Evolutionary conservation across 64 coral and sea anemone genomes (phyloP).

Genomic region (Platygyra sinensis): DNA sequence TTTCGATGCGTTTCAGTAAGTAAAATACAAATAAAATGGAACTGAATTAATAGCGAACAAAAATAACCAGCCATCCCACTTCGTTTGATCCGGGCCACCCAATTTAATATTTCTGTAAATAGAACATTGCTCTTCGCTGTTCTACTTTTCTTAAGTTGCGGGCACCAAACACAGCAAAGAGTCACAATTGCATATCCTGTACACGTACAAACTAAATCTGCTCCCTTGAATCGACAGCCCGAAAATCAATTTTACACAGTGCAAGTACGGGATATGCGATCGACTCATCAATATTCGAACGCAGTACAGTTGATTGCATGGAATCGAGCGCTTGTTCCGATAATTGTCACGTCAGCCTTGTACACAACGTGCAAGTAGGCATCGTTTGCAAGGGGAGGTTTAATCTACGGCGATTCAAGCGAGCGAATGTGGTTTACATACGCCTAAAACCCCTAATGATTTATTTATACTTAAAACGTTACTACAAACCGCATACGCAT

Average conservation of each 20-base stretch:
- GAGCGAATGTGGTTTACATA: constrained; percentile 51
- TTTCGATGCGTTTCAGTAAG: constrained; percentile 30
- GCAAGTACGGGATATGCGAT: background rate
- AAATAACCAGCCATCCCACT: constrained; percentile 28
- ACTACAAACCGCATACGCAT: constrained; percentile 97
- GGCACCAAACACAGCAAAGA: constrained; percentile 8
- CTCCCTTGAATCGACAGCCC: constrained; percentile 9
- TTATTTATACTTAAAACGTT: constrained; percentile 96
- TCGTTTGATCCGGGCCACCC: constrained; percentile 24
- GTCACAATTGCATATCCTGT: background rate
- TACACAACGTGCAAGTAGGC: background rate
- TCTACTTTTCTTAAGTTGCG: background rate
- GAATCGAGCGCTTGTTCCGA: constrained; percentile 14
- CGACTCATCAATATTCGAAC: constrained; percentile 22
- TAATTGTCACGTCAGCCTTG: background rate
- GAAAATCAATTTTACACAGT: background rate
- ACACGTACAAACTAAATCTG: constrained; percentile 13
- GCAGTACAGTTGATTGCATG: constrained; percentile 18
- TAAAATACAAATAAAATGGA: constrained; percentile 62
- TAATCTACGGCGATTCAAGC: constrained; percentile 50
- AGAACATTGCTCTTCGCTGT: background rate
- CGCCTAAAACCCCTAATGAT: constrained; percentile 80
- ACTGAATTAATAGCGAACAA: constrained; percentile 45
- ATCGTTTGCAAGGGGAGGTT: constrained; percentile 39
- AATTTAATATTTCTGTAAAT: constrained; percentile 52